These are phyloP conservation scores for Ceratothoa steindachneri DNA, from an alignment of 2,888 invertebrate genomes.

Conservation along the genomic window DNA sequence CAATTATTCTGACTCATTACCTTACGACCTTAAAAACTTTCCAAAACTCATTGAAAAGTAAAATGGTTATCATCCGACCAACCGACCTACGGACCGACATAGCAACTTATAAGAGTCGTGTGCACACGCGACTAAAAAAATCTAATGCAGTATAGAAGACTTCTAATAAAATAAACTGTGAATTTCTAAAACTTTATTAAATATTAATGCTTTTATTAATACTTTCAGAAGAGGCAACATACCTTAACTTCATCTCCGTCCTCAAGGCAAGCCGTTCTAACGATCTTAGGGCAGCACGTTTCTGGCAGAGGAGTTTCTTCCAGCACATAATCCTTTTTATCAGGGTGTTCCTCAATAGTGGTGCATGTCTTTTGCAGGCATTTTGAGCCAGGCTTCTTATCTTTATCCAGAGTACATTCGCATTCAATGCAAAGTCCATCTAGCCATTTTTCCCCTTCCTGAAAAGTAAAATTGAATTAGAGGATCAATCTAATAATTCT, in stretches of 20 bases:
- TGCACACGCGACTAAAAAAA: too few species aligned
- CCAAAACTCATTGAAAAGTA: too few species aligned
- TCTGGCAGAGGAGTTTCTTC: conserved; percentile 58
- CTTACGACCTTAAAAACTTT: too few species aligned
- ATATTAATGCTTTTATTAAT: too few species aligned
- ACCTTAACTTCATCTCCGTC: conserved; percentile 46
- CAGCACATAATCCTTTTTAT: conserved; percentile 59
- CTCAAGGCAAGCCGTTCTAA: conserved; percentile 61
- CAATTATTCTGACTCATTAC: too few species aligned
- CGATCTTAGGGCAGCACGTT: conserved; percentile 63
- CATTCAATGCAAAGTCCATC: conserved; percentile 70
- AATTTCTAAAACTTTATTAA: not conserved
- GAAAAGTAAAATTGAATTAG: too few species aligned
- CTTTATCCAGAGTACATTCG: conserved; percentile 56
- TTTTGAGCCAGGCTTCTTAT: conserved; percentile 45
- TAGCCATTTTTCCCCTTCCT: conserved; percentile 63
- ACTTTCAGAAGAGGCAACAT: too few species aligned
- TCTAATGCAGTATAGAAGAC: too few species aligned
- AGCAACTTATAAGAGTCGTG: too few species aligned
- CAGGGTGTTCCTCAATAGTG: conserved; percentile 50
- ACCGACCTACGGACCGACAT: too few species aligned
- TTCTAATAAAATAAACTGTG: too few species aligned
- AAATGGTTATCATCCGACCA: too few species aligned
- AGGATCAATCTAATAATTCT: not conserved
- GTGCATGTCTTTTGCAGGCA: conserved; percentile 55